Evolutionary conservation across 2,797 vertebrate genomes (phyloP).

Genomic region (Chaunax sp.): DNA sequence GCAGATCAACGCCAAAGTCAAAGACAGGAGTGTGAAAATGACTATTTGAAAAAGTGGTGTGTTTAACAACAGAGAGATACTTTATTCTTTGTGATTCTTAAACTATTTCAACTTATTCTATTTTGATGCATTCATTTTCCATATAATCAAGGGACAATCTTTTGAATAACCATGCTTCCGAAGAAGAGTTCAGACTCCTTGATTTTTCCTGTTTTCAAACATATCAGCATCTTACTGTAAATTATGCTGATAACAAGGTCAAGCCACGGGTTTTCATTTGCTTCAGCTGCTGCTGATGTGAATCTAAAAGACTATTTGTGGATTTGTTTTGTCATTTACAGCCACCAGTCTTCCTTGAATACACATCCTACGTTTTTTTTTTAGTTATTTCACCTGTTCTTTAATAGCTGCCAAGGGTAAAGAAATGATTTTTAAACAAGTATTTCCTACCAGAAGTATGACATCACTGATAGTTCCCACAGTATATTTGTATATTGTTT

Average conservation of each 20-base stretch:
- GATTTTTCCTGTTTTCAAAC: neutral
- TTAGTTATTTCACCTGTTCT: neutral
- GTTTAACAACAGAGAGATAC: neutral
- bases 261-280: too few species aligned
- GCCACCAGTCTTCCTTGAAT: neutral
- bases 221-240: neutral
- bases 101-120: neutral
- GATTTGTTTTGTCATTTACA: neutral
- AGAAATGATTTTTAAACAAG: neutral
- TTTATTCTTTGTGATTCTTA: neutral
- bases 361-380: neutral
- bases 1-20: neutral
- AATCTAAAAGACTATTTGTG: neutral
- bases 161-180: too few species aligned
- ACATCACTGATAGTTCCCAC: neutral
- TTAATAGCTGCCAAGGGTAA: neutral
- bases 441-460: conserved; percentile 31
- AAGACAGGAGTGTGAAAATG: neutral
- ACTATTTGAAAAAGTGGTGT: neutral
- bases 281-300: too few species aligned
- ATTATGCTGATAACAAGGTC: neutral
- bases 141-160: too few species aligned
- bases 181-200: too few species aligned
- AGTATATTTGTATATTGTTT: conserved; percentile 4
- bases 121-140: neutral